Base-by-base conservation (phyloP, 2,797 vertebrate species). In the Numenius phaeopus region DNA sequence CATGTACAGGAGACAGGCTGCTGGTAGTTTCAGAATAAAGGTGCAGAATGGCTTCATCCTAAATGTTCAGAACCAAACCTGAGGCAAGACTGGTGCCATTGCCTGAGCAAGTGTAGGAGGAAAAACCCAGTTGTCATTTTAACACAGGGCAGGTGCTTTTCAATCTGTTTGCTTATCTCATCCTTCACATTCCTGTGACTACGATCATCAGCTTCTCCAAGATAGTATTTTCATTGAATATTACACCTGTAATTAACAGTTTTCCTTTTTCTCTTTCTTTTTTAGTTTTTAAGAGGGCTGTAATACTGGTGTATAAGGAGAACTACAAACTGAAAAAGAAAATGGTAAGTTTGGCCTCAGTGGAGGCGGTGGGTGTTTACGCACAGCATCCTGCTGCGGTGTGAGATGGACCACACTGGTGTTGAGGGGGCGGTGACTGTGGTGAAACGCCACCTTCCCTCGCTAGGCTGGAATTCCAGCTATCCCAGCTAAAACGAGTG, bases 281-380 rank as follows among this genome's bases (percentile, higher is more conserved):
- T 97, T 95, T 94, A 99, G 99, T 99, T 97, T 99, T 99, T 98
- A 99, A 99, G 98, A 99, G 99, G 98, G 99, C 99, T 4, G 99
- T 99, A 97, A 99, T 99, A 97, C 80, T 99, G 96, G 99, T 99
- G 70, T 99, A 99, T 98, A 99, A 99, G 98, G 99, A 99, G 97
- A 99, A 98, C 97, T 99, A 98, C 98, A 99, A 99, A 97, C 98
- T 99, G 87, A 99, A 99, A 97, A 99, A 99, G 98, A 99, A 99
- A 98, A 98, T 98, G 98, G 99, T 99, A 98, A 98, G 99, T 94
- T n/a, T 87, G 61, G 10, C 77, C 23, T 61, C 78, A 82, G 24
- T 87, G 49, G 71, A 69, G 18, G 55, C n/a, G 50, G 14, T 64
- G 12, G 15, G 10, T 72, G 8, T 90, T 87, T 50, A 30, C 10